These are phyloP conservation scores for Lucinisca nassula DNA, from an alignment of 2,888 invertebrate species.

Conservation along the genomic window DNA sequence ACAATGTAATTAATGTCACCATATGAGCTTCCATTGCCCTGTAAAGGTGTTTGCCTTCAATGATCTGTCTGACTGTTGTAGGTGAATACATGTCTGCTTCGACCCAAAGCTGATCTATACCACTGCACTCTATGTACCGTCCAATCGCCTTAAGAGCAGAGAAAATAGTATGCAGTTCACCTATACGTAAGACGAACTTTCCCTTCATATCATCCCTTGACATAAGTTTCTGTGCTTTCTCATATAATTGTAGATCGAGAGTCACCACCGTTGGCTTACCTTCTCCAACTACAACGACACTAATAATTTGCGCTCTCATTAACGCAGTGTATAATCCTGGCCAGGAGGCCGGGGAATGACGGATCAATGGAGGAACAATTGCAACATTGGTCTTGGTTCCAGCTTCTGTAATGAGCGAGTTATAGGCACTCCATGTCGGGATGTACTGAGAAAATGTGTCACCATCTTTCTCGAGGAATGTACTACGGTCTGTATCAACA, in stretches of 20 bases:
- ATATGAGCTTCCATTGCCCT: slow-evolving; percentile 1
- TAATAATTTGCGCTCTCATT: neutral
- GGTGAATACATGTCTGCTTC: slow-evolving; percentile 12
- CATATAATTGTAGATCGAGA: neutral
- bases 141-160: slow-evolving; percentile 2
- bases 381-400: neutral
- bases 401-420: neutral
- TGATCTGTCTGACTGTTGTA: neutral
- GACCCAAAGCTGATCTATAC: slow-evolving; percentile 5
- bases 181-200: neutral
- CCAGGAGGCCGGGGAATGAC: neutral
- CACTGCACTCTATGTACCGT: slow-evolving; percentile 4
- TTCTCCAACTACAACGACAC: neutral
- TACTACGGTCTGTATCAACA: no score
- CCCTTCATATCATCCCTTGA: neutral
- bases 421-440: neutral
- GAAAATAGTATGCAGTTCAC: slow-evolving; percentile 9
- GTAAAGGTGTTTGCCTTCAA: slow-evolving; percentile 8
- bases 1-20: neutral
- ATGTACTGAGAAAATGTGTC: neutral
- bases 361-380: neutral
- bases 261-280: neutral
- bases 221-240: neutral
- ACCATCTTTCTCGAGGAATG: no score
- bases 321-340: neutral